These are phyloP conservation scores for Eupithecia abbreviata DNA, from an alignment of 2,888 invertebrate genomes.

Conservation along the genomic window DNA sequence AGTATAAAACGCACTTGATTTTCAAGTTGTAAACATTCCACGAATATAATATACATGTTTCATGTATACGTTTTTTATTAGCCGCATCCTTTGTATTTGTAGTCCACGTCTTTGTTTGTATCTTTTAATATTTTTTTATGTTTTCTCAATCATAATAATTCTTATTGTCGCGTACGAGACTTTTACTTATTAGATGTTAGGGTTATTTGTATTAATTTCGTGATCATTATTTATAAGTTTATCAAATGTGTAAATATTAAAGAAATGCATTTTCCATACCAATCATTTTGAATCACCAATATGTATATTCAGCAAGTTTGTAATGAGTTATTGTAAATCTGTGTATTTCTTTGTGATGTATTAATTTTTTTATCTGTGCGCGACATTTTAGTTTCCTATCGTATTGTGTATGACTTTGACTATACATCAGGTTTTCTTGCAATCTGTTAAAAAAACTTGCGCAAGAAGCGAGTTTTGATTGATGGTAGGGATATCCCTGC, in stretches of 20 bases:
- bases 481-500: not conserved
- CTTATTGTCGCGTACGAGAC: constrained; percentile 26
- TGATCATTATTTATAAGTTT: constrained; percentile 36
- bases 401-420: constrained; percentile 12
- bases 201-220: constrained; percentile 49
- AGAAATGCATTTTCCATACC: constrained; percentile 53
- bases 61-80: constrained; percentile 28
- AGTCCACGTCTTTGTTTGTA: constrained; percentile 18
- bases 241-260: constrained; percentile 49
- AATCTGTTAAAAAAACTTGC: constrained; percentile 9
- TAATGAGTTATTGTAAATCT: constrained; percentile 47
- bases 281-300: constrained; percentile 58
- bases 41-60: constrained; percentile 25
- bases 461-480: not conserved
- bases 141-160: constrained; percentile 25
- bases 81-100: constrained; percentile 25
- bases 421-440: constrained; percentile 8
- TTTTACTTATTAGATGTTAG: constrained; percentile 31
- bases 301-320: constrained; percentile 40
- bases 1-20: constrained; percentile 10
- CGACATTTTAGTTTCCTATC: constrained; percentile 16
- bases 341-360: constrained; percentile 20
- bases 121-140: constrained; percentile 15
- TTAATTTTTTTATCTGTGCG: constrained; percentile 25
- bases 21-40: constrained; percentile 39